phyloP scores from a whole-genome alignment of 2,113 vertebrate species.

The Malaclemys terrapin region DNA sequence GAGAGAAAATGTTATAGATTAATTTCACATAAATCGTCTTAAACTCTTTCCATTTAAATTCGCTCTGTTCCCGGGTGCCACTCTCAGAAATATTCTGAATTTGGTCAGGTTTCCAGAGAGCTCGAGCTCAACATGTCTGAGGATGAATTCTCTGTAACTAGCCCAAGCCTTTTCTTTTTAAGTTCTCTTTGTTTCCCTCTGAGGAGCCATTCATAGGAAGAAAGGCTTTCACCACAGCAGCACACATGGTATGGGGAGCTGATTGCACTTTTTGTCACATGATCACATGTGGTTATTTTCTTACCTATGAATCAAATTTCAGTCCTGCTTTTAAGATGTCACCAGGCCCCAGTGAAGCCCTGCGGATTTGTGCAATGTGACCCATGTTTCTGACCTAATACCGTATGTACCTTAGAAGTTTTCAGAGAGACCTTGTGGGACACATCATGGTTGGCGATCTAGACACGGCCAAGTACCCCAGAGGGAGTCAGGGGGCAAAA shows the following conservation, averaged over 20 bases:
- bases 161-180: fast-evolving
- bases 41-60: conserved; percentile 59
- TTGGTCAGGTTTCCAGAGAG: not conserved
- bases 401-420: not conserved
- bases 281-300: fast-evolving
- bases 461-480: not conserved
- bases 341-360: not conserved
- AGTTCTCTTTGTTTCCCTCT: not conserved
- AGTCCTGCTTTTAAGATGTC: not conserved
- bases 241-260: fast-evolving
- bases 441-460: not conserved
- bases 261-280: fast-evolving
- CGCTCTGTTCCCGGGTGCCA: not conserved
- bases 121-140: not conserved
- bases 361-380: not conserved
- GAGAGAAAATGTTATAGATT: conserved; percentile 39
- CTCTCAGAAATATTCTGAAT: not conserved
- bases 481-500: not conserved
- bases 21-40: conserved; percentile 60
- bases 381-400: not conserved
- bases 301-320: not conserved
- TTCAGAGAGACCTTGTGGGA: not conserved
- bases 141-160: not conserved
- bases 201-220: not conserved
- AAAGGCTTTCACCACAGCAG: not conserved